Conservation (phyloP, 2,113 vertebrate species). For the Colius striatus region DNA sequence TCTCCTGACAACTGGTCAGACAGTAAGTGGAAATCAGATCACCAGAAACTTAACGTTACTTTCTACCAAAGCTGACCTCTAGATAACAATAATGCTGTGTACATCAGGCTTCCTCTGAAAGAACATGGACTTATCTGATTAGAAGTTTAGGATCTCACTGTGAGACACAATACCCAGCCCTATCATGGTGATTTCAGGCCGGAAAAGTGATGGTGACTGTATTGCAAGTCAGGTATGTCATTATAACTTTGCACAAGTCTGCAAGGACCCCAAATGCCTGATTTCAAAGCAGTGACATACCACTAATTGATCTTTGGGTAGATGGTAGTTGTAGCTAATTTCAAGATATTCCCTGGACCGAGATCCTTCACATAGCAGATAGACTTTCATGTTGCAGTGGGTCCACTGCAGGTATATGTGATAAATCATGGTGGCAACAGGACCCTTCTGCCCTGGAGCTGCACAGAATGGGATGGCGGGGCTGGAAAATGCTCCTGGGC, state of each 20-base stretch:
- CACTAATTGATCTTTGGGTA: not conserved
- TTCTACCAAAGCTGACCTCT: not conserved
- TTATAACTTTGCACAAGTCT: not conserved
- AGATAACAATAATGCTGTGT: not conserved
- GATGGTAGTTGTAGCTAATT: not conserved
- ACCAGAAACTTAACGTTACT: not conserved
- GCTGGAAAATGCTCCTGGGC: not conserved
- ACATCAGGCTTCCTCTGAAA: not conserved
- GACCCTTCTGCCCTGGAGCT: not conserved
- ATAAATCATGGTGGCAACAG: fast-evolving
- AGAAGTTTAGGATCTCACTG: fast-evolving
- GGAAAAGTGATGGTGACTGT: not conserved
- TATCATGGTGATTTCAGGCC: not conserved
- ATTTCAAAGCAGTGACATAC: not conserved
- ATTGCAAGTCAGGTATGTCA: not conserved
- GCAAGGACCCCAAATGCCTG: not conserved
- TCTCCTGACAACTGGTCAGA: fast-evolving
- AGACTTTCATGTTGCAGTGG: fast-evolving
- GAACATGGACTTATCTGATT: not conserved
- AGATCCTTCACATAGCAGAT: too few relatives aligned
- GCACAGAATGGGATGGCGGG: not conserved
- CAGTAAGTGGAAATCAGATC: not conserved
- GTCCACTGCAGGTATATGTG: fast-evolving
- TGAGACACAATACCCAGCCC: not conserved
- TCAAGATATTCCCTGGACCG: not conserved